A percentile compares a stretch with the other conserved stretches of the same genome.
These are phyloP conservation scores for Gari tellinella DNA, from an alignment of 2,888 invertebrate genomes.

Conservation along the genomic window DNA sequence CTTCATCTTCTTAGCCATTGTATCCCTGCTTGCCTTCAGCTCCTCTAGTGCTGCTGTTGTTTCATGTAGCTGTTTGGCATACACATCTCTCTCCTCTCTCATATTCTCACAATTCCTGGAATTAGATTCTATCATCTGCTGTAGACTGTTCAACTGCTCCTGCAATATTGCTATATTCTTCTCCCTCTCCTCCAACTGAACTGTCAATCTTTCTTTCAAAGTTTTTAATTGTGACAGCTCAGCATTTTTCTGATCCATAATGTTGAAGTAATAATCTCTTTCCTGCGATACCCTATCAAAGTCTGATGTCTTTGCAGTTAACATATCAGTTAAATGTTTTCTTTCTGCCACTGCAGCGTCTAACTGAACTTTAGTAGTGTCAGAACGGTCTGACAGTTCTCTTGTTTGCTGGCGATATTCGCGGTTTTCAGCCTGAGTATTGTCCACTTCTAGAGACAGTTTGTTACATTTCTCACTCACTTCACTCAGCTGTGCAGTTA, in stretches of 20 bases:
- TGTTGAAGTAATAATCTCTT: constrained; percentile 75
- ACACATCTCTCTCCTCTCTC: constrained; percentile 74
- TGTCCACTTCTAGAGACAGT: constrained; percentile 72
- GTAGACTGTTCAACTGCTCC: constrained; percentile 73
- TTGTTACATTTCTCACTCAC: constrained; percentile 76
- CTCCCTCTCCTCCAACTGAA: constrained; percentile 81
- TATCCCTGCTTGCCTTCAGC: constrained; percentile 67
- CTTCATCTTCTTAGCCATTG: constrained; percentile 74
- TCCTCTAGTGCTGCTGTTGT: constrained; percentile 73
- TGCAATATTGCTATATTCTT: constrained; percentile 74
- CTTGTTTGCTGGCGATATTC: constrained; percentile 65
- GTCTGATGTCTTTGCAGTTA: constrained; percentile 70
- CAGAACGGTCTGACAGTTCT: constrained; percentile 69
- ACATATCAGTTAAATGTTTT: constrained; percentile 68
- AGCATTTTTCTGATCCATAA: constrained; percentile 75
- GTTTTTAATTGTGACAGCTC: constrained; percentile 72
- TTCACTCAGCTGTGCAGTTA: constrained; percentile 75
- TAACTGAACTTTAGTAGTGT: constrained; percentile 66
- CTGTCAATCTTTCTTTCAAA: constrained; percentile 71
- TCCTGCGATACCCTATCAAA: constrained; percentile 75
- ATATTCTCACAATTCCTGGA: constrained; percentile 68
- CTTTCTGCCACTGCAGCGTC: constrained; percentile 69
- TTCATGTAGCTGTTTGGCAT: constrained; percentile 67
- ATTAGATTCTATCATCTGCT: constrained; percentile 73
- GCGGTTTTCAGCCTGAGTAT: constrained; percentile 64